Base-by-base conservation (phyloP, 2,888 invertebrate species). In the Philopedon plagiatum region DNA sequence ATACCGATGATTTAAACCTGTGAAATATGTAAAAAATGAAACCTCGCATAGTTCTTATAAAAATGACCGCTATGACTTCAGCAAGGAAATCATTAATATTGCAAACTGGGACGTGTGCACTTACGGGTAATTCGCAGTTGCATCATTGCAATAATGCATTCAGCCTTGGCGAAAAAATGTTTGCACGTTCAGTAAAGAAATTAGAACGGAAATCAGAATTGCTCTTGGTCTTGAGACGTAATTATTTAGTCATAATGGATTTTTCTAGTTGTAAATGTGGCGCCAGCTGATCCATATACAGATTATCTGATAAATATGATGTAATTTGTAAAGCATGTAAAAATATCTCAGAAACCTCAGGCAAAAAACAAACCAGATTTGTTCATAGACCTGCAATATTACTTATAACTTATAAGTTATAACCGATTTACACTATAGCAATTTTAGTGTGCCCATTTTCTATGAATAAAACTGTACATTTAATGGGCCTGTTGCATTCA, bases 111-210 rank as follows among this genome's bases (percentile, higher is more conserved):
- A 64, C 64, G 54, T 39, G 21, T 41, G 18, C 3, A 63, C 44
- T 54, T 56, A 65, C 41, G 67, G 51, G 37, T 21, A 62, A 69
- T 69, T 69, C 62, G 69, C 62, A 54, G 62, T 69, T 69, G 44
- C 69, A 69, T 69, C 69, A 62, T 44, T 54, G 62, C 62, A 41
- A 68, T 62, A 62, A 69, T 34, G 61, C 56, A 62, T 69, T 54
- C 29, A 62, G 34, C 69, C 69, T 69, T 69, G 69, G 62, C 34
- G 46, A 46, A 61, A 62, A 69, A 62, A 69, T 56, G 15, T 68
- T 62, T 62, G 62, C 69, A 62, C 61, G 69, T 69, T 56, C 37
- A 15, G 56, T 32, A 41, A 41, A 62, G 69, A 69, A 69, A 69
- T 32, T 69, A 41, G 69, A 69, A 69, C 69, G 69, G 69, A 69